phyloP scores from a whole-genome alignment of 2,888 invertebrate genomes.

The Orthonychiurus folsomi region DNA sequence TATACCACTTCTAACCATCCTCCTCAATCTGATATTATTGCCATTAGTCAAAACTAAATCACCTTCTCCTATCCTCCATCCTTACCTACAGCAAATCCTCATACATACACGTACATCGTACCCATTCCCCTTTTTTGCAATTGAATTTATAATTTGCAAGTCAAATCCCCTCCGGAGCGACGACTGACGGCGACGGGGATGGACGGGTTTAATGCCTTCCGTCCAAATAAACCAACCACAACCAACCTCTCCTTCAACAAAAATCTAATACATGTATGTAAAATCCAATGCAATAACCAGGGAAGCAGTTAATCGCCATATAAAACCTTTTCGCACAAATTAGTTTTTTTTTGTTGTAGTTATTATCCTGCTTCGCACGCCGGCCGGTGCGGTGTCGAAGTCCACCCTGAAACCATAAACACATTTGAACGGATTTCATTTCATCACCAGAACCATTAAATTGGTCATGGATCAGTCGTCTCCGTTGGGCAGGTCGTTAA shows the following conservation, averaged over 20 bases:
- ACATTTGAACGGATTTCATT: conserved; percentile 4
- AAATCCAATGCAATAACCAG: too few species aligned
- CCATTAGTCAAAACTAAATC: conserved; percentile 1
- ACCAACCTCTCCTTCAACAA: background rate
- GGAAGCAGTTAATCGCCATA: background rate
- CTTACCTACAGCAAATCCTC: background rate
- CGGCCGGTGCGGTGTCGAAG: background rate
- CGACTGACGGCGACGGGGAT: too few species aligned
- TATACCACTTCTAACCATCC: background rate
- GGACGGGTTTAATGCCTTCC: background rate
- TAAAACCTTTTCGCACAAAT: background rate
- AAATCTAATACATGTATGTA: too few species aligned
- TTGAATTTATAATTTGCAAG: conserved; percentile 1
- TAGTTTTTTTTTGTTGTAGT: background rate
- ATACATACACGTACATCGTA: background rate
- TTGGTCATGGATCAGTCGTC: conserved; percentile 25
- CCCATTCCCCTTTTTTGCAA: background rate
- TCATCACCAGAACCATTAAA: conserved; percentile 23
- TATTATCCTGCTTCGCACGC: background rate
- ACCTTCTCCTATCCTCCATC: background rate
- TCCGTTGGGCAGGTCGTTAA: conserved; percentile 20
- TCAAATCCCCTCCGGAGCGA: background rate
- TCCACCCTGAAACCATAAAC: background rate
- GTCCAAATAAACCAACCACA: background rate
- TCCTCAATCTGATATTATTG: background rate